phyloP scores from a whole-genome alignment of 2,888 invertebrate species.

The Clanis bilineata region DNA sequence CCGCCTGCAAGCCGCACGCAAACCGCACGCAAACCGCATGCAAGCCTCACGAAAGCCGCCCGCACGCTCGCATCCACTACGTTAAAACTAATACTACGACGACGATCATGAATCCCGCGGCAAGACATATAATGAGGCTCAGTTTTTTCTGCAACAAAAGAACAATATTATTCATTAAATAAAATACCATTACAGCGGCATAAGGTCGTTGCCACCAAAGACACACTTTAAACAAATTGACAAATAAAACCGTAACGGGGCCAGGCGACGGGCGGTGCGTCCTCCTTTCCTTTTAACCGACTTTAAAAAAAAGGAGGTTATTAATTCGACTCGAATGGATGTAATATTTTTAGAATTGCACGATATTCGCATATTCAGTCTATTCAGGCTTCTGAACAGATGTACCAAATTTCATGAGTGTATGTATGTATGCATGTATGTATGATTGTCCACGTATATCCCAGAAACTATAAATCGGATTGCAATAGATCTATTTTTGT shows the following conservation, averaged over 20 bases:
- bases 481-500: too few relatives aligned
- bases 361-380: neutral
- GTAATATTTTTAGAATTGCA: neutral
- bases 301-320: too few relatives aligned
- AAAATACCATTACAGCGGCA: neutral
- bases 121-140: conserved; percentile 60
- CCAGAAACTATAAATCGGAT: too few relatives aligned
- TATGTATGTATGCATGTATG: too few relatives aligned
- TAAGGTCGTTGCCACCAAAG: too few relatives aligned
- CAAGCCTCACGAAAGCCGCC: conserved; percentile 19
- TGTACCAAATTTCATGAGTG: too few relatives aligned
- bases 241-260: neutral
- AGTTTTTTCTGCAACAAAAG: conserved; percentile 63
- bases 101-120: conserved; percentile 58
- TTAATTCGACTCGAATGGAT: neutral
- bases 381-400: too few relatives aligned
- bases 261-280: neutral
- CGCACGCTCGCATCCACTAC: conserved; percentile 27
- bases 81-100: conserved; percentile 61
- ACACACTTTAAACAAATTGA: neutral
- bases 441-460: neutral
- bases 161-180: too few relatives aligned
- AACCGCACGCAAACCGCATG: conserved; percentile 16
- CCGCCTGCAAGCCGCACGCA: neutral
- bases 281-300: neutral